phyloP scores from a whole-genome alignment of 1,140 invertebrate species.

The Euwallacea similis region DNA sequence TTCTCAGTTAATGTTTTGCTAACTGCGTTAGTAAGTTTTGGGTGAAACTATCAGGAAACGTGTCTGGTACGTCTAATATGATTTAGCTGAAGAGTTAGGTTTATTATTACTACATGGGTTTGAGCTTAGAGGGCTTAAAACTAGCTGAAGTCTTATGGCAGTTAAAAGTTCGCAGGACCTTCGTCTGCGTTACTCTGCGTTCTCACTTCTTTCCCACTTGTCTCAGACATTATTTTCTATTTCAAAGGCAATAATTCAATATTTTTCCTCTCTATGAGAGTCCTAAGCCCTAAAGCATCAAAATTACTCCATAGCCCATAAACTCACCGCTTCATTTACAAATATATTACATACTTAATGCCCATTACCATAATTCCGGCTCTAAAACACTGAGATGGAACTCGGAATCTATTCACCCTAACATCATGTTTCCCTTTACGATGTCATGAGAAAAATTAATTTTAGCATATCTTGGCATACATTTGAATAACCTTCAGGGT shows the following conservation, averaged over 20 bases:
- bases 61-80: background rate
- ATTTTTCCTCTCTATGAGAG: too few relatives aligned
- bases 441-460: slow-evolving; percentile 32
- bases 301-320: background rate
- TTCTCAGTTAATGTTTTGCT: background rate
- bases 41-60: background rate
- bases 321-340: slow-evolving; percentile 23
- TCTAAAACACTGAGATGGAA: slow-evolving; percentile 18
- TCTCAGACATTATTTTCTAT: too few relatives aligned
- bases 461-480: slow-evolving; percentile 33
- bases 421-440: slow-evolving; percentile 24
- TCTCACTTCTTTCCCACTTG: too few relatives aligned
- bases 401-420: slow-evolving; percentile 32
- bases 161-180: too few relatives aligned
- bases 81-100: background rate
- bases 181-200: too few relatives aligned
- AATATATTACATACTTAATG: slow-evolving; percentile 32
- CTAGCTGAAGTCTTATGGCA: too few relatives aligned
- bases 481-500: slow-evolving; percentile 41
- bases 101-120: background rate
- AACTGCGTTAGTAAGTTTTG: background rate
- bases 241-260: too few relatives aligned
- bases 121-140: too few relatives aligned
- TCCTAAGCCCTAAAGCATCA: too few relatives aligned
- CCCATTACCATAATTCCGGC: slow-evolving; percentile 21